These are phyloP conservation scores for Atta cephalotes DNA, from an alignment of 1,140 invertebrate species.

Conservation along the genomic window DNA sequence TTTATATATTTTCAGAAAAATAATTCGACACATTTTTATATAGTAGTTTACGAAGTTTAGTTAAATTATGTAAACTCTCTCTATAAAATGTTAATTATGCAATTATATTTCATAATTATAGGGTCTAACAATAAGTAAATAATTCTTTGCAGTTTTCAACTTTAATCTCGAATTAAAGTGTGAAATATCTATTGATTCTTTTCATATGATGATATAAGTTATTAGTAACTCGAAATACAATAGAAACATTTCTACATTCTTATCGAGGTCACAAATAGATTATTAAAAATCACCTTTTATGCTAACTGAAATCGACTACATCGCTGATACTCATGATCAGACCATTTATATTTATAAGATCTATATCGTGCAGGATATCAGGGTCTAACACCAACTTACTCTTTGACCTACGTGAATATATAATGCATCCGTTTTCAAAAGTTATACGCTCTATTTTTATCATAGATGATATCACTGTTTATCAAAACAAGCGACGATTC, in stretches of 20 bases:
- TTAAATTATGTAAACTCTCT: background rate
- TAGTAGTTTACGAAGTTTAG: background rate
- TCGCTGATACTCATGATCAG: constrained; percentile 71
- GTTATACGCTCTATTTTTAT: constrained; percentile 55
- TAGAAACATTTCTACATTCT: background rate
- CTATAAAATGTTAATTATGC: background rate
- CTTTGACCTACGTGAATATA: constrained; percentile 72
- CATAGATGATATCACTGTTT: constrained; percentile 41
- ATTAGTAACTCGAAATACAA: background rate
- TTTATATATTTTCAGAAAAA: background rate
- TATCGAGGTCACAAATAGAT: constrained; percentile 75
- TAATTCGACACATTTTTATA: background rate
- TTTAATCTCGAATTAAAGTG: background rate
- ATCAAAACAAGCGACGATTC: background rate
- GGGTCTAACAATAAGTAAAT: background rate
- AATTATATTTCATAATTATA: background rate
- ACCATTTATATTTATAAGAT: constrained; percentile 83
- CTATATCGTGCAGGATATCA: constrained; percentile 72
- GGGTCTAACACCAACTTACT: constrained; percentile 45
- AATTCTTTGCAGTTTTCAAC: background rate
- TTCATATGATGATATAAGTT: background rate
- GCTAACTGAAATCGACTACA: constrained; percentile 71
- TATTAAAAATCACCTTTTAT: constrained; percentile 80
- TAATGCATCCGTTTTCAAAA: constrained; percentile 67
- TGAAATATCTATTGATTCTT: background rate